Conservation (phyloP, 2,113 vertebrate genomes). For the Illadopsis cleaveri region DNA sequence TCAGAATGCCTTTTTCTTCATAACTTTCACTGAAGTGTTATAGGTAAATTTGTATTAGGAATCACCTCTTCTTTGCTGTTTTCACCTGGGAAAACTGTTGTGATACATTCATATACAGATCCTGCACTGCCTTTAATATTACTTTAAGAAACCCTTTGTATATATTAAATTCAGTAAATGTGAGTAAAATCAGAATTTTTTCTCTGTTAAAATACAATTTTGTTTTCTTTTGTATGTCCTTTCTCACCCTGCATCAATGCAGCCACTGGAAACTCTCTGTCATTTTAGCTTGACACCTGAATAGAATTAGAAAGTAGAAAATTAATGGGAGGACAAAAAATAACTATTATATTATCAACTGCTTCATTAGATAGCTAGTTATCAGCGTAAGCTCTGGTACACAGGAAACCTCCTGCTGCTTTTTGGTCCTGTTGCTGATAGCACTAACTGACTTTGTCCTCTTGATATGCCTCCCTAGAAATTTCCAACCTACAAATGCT, state of each 20-base stretch:
- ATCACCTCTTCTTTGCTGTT: background rate
- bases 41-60: background rate
- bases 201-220: background rate
- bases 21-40: background rate
- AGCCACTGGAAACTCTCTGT: background rate
- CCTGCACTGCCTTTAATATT: background rate
- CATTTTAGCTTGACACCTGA: background rate
- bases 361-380: constrained; percentile 1
- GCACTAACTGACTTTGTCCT: background rate
- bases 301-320: background rate
- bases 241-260: background rate
- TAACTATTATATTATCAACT: background rate
- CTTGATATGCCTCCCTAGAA: background rate
- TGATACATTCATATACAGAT: background rate
- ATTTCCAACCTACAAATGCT: background rate
- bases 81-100: background rate
- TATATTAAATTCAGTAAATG: background rate
- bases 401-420: background rate
- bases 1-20: background rate
- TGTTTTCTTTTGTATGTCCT: background rate
- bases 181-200: background rate
- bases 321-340: background rate
- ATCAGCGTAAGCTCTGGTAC: background rate
- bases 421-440: background rate
- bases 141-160: background rate